These are phyloP conservation scores for Scaptomyza cyrtandrae DNA, from an alignment of 2,888 invertebrate genomes.

Conservation along the genomic window DNA sequence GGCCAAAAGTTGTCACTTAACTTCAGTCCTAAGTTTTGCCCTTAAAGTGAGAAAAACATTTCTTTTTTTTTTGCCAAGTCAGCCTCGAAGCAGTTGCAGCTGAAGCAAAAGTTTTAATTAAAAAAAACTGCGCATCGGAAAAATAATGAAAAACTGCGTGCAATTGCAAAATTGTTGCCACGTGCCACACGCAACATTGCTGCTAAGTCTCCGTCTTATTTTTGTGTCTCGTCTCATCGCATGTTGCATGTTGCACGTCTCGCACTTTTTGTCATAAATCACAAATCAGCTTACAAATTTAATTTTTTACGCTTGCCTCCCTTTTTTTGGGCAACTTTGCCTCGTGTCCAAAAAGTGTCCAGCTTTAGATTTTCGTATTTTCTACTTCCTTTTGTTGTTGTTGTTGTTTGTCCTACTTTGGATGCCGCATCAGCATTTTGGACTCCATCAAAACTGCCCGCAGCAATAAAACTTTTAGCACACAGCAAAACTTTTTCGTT, in stretches of 20 bases:
- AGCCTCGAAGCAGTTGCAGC: slow-evolving; percentile 8
- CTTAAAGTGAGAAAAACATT: slow-evolving; percentile 4
- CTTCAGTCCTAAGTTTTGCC: slow-evolving; percentile 38
- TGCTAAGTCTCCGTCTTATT: slow-evolving; percentile 33
- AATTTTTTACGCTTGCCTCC: slow-evolving; percentile 46
- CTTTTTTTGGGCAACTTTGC: slow-evolving; percentile 34
- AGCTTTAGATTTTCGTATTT: neutral
- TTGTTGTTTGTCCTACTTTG: slow-evolving; percentile 2
- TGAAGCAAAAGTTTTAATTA: slow-evolving; percentile 69
- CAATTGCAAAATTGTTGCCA: slow-evolving; percentile 30
- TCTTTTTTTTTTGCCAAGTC: slow-evolving; percentile 14
- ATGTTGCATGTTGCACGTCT: slow-evolving; percentile 21
- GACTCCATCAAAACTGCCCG: slow-evolving; percentile 39
- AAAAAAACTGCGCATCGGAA: slow-evolving; percentile 39
- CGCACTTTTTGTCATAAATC: slow-evolving; percentile 49
- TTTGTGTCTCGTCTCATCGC: slow-evolving; percentile 11
- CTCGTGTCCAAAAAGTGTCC: neutral
- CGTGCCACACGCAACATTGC: slow-evolving; percentile 16
- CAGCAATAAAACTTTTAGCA: slow-evolving; percentile 53
- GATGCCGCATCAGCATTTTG: slow-evolving; percentile 23
- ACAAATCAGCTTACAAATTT: slow-evolving; percentile 71
- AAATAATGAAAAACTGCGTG: slow-evolving; percentile 40
- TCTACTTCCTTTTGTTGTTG: neutral
- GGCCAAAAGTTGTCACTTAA: slow-evolving; percentile 38
- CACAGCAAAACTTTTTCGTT: slow-evolving; percentile 6